Conservation (phyloP, 2,888 invertebrate species). For the Alloscopus bannaensis region DNA sequence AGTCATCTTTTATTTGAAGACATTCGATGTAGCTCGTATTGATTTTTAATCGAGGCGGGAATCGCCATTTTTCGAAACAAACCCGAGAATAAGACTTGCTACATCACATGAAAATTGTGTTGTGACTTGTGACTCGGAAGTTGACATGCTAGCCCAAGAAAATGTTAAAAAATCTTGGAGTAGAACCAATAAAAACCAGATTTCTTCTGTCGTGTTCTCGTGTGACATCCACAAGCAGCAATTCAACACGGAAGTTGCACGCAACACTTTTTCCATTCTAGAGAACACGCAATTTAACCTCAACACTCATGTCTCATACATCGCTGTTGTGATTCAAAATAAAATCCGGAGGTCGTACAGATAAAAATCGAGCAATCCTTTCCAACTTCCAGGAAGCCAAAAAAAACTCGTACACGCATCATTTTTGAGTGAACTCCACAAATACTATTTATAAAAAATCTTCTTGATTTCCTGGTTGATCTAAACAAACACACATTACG, state of each 20-base stretch:
- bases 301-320: too few species aligned
- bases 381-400: too few species aligned
- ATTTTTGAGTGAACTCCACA: background rate
- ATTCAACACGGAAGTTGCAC: background rate
- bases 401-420: too few species aligned
- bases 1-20: background rate
- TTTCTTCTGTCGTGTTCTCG: background rate
- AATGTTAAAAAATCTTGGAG: slow-evolving; percentile 5
- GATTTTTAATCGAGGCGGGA: background rate
- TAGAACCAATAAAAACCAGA: slow-evolving; percentile 4
- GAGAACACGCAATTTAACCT: background rate
- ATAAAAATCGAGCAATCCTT: background rate
- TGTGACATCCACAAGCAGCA: too few species aligned
- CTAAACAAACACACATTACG: background rate
- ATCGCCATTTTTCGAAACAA: background rate
- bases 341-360: too few species aligned
- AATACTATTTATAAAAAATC: background rate
- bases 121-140: too few species aligned
- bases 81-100: background rate
- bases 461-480: background rate
- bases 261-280: background rate
- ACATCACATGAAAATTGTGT: background rate
- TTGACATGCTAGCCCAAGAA: background rate
- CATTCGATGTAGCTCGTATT: background rate
- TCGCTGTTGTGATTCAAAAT: too few species aligned